A percentile compares a stretch with the other conserved stretches of the same genome.
These are phyloP conservation scores for Monomorium pharaonis DNA, from an alignment of 1,140 invertebrate species.

Conservation along the genomic window DNA sequence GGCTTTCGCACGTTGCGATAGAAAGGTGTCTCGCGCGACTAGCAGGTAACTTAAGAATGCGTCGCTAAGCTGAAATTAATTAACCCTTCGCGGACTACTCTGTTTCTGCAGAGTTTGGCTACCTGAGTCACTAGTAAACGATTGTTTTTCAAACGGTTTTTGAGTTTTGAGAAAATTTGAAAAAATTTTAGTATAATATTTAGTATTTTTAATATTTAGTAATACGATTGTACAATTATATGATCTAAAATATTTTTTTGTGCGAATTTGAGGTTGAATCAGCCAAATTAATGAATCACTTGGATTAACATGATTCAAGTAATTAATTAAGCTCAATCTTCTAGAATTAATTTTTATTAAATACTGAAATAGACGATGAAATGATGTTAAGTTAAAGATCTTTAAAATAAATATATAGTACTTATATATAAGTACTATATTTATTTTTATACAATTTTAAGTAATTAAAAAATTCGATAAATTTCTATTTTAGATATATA, in stretches of 20 bases:
- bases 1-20: slow-evolving; percentile 8
- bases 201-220: too few relatives aligned
- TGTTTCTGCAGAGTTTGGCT: too few relatives aligned
- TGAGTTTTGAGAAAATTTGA: too few relatives aligned
- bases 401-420: too few relatives aligned
- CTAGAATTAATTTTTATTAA: background rate
- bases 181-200: too few relatives aligned
- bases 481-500: background rate
- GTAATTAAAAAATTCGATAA: background rate
- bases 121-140: too few relatives aligned
- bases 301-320: too few relatives aligned
- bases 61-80: slow-evolving; percentile 28
- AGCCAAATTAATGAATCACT: too few relatives aligned
- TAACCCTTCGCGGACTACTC: background rate
- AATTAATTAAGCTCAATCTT: background rate
- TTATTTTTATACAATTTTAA: background rate
- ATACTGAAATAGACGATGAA: background rate
- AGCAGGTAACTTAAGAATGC: background rate
- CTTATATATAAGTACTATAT: background rate
- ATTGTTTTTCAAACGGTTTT: too few relatives aligned
- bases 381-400: background rate
- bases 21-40: slow-evolving; percentile 30
- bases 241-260: too few relatives aligned
- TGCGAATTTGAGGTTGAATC: too few relatives aligned
- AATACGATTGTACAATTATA: too few relatives aligned